phyloP scores from a whole-genome alignment of 2,888 invertebrate genomes.

The Thera obeliscata region DNA sequence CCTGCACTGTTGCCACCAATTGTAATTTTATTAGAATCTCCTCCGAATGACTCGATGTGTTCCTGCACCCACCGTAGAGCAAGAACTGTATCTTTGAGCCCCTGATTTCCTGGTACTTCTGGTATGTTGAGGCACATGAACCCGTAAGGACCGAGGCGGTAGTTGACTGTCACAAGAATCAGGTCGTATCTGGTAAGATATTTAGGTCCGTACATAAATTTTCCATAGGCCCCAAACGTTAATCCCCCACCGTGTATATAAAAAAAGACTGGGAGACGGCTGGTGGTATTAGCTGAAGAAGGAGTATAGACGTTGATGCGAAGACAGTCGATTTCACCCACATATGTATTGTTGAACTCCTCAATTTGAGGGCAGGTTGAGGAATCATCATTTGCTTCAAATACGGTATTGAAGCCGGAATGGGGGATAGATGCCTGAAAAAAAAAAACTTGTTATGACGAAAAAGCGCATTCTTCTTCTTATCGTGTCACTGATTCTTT shows the following conservation, averaged over 20 bases:
- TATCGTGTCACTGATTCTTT: too few relatives aligned
- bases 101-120: constrained; percentile 65
- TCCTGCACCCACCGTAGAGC: constrained; percentile 63
- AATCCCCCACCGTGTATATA: constrained; percentile 64
- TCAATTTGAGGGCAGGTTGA: constrained; percentile 60
- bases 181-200: constrained; percentile 58
- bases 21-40: constrained; percentile 60
- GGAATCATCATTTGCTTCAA: constrained; percentile 61
- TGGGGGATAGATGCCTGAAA: constrained; percentile 54
- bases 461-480: too few relatives aligned
- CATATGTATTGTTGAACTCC: constrained; percentile 46
- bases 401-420: constrained; percentile 52
- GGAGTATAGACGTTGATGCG: constrained; percentile 62
- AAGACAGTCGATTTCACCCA: constrained; percentile 59
- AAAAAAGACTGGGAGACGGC: constrained; percentile 57
- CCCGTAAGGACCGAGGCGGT: constrained; percentile 65
- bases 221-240: constrained; percentile 49
- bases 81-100: constrained; percentile 62
- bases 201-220: constrained; percentile 53
- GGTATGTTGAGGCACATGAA: constrained; percentile 64
- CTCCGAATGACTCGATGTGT: constrained; percentile 65
- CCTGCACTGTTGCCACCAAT: constrained; percentile 66
- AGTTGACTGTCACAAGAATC: constrained; percentile 65
- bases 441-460: not conserved
- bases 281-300: constrained; percentile 46